Base-by-base conservation (phyloP, 2,888 invertebrate species). In the Latheticus oryzae region DNA sequence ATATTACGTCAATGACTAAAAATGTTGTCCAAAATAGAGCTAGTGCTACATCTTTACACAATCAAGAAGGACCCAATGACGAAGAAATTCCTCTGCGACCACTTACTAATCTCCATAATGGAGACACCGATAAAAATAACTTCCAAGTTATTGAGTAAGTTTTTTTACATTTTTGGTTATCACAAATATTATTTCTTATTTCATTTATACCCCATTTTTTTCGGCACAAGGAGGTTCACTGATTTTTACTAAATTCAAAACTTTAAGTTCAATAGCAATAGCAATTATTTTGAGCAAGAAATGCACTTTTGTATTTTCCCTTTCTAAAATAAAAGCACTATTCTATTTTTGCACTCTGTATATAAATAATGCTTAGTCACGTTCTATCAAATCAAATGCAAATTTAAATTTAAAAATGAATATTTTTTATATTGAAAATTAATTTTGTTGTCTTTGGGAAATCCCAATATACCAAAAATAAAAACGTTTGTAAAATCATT, bases 21-120 rank as follows among this genome's bases (percentile, higher is more conserved):
- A 79, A 77, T 64, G 76, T 75, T 16, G 71, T 76, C 5, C 78
- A 77, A 58, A 78, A 75, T 50, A 69, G 75, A 61, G 68, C 72
- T 8, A 78, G 75, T 50, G 69, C 70, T n/a, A 73, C 72, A 12
- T 73, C 75, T 5, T 64, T 76, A 56, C 76, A 73, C 40, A 73
- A 76, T 57, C 72, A 73, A 43, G 76, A 76, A 51, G 70, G 71
- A 19, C 67, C 76, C 16, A 70, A 81, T 60, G 85, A 84, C 51
- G 83, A 84, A 65, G 91, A 92, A 73, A 93, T 94, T 76, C 93
- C 93, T 38, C 79, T 93, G 69, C 82, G 89, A 71, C 87, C 91
- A 47, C 81, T 91, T 28, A 74, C 65, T 40, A 82, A 83, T 58
- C 84, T 89, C 68, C 86, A 89, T 63, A 86, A 85, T 67, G 86